Base-by-base conservation (phyloP, 1,140 invertebrate species). In the Saccostrea echinata region DNA sequence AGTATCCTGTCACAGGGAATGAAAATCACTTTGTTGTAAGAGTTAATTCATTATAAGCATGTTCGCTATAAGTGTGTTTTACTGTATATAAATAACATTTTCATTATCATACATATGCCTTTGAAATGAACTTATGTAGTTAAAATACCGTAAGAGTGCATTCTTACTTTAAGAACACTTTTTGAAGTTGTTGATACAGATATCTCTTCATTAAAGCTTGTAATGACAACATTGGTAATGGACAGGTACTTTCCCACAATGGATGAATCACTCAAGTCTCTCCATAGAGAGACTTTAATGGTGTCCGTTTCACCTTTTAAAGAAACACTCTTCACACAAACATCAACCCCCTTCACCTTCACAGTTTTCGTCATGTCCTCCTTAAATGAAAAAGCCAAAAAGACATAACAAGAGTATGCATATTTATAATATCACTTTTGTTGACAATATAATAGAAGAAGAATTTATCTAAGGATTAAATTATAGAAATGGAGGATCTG, bases 251-350 rank as follows among this genome's bases (percentile, higher is more conserved):
- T 71, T 24, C 64, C 24, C 1, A 71, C 64, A 27, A 71, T 71
- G 64, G 64, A 71, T 0, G 64, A 27, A 24, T 33, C 27, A 33
- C 64, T 71, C 24, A 71, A 30, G 64, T 71, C 27, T 27, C 64
- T 71, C 64, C 64, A 71, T 6, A 71, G 64, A 24, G 64, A 71
- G 64, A 71, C 27, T 71, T 71, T 71, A 3, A 71, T 71, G 16
- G 24, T 71, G 64, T 71, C 64, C 9, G 64, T 71, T 9, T 71
- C 64, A 30, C 27, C 64, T 24, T 71, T 71, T 27, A 71, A 13
- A 27, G 64, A 21, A 8, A 71, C 64, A 71, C 64, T 71, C 24
- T 71, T 71, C 8, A 71, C 27, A 71, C 27, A 27, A 30, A 71
- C 9, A 71, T 71, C 27, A 27, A 71, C 64, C 8, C 64, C 64